Conservation (phyloP, 2,888 invertebrate species). For the Patella pellucida region DNA sequence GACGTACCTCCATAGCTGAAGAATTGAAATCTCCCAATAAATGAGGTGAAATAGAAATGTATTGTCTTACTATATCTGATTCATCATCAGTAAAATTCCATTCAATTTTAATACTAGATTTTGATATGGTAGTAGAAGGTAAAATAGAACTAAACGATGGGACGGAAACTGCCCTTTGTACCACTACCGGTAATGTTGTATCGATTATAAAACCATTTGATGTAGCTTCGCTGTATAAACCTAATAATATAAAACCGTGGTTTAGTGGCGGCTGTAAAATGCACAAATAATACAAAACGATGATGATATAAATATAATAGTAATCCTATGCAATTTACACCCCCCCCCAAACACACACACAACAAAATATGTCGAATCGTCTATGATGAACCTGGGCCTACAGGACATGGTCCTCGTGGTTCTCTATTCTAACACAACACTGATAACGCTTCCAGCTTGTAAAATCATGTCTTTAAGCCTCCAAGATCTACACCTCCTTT, state of each 20-base stretch:
- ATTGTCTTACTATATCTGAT: conserved; percentile 26
- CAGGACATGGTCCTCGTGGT: no score
- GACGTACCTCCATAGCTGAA: conserved; percentile 18
- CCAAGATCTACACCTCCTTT: no score
- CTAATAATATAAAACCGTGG: background rate
- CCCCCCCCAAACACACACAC: no score
- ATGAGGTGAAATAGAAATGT: conserved; percentile 29
- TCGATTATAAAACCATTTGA: conserved; percentile 47
- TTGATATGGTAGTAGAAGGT: conserved; percentile 14
- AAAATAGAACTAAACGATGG: conserved; percentile 26
- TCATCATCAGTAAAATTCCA: conserved; percentile 28
- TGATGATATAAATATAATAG: no score
- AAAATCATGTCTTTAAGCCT: no score
- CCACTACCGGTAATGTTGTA: conserved; percentile 33
- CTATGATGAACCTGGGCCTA: no score
- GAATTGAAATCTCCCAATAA: conserved; percentile 23
- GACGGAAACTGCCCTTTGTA: conserved; percentile 14
- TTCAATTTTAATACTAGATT: conserved; percentile 20
- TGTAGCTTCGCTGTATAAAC: conserved; percentile 28
- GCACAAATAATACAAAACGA: no score
- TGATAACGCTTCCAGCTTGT: no score
- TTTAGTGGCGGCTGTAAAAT: no score
- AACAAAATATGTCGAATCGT: no score
- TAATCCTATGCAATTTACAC: no score
- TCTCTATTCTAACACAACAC: no score